These are phyloP conservation scores for Drosophila longiperda DNA, from an alignment of 2,888 invertebrate species.

Conservation along the genomic window DNA sequence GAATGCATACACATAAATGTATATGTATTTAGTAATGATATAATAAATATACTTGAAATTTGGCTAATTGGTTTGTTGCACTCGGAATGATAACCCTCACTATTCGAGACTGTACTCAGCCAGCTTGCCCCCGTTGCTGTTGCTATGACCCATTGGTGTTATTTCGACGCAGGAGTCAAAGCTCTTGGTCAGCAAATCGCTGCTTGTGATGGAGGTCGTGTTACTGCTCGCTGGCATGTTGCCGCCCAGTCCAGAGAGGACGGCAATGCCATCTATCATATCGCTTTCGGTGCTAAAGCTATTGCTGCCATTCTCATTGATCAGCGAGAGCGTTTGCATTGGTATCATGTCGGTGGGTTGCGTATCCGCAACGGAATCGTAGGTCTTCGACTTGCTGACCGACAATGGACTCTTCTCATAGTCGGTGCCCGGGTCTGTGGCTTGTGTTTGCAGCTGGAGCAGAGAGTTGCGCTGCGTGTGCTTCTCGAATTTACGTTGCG, in stretches of 20 bases:
- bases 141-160: conserved; percentile 68
- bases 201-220: conserved; percentile 80
- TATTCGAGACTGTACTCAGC: conserved; percentile 64
- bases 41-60: conserved; percentile 66
- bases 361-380: conserved; percentile 65
- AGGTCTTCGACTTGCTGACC: conserved; percentile 64
- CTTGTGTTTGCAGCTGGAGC: conserved; percentile 78
- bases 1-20: conserved; percentile 39
- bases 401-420: conserved; percentile 71
- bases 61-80: conserved; percentile 65
- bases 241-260: conserved; percentile 29
- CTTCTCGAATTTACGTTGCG: conserved; percentile 83
- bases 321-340: conserved; percentile 79
- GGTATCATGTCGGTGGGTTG: conserved; percentile 81
- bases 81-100: conserved; percentile 27
- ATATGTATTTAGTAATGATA: conserved; percentile 48
- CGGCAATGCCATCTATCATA: conserved; percentile 76
- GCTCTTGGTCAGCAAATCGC: conserved; percentile 81
- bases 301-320: conserved; percentile 83
- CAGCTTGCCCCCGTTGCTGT: conserved; percentile 69
- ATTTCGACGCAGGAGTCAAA: conserved; percentile 82
- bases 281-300: conserved; percentile 82
- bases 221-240: conserved; percentile 62
- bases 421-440: conserved; percentile 61
- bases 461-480: conserved; percentile 82